A percentile compares a stretch with the other conserved stretches of the same genome.
phyloP scores from a whole-genome alignment of 2,888 invertebrate genomes.

The Morpho deidamia region DNA sequence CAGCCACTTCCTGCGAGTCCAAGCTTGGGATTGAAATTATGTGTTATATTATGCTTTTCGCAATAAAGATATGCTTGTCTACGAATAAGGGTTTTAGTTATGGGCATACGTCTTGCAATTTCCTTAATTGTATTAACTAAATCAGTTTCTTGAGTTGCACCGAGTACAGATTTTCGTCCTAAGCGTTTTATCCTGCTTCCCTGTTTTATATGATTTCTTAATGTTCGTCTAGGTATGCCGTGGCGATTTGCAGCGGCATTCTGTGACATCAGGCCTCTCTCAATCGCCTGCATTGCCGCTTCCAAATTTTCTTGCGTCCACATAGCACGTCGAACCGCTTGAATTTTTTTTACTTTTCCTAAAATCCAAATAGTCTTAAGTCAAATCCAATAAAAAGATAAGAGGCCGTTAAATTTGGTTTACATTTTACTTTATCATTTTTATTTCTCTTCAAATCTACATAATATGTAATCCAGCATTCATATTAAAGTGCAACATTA shows the following conservation, averaged over 20 bases:
- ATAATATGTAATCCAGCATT: too few relatives aligned
- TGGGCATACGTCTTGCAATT: neutral
- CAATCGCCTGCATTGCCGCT: neutral
- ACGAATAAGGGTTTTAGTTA: neutral
- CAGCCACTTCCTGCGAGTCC: neutral
- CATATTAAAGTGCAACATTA: too few relatives aligned
- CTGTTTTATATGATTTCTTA: neutral
- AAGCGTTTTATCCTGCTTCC: neutral
- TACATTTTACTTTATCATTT: too few relatives aligned
- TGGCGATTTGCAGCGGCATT: neutral
- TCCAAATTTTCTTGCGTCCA: neutral
- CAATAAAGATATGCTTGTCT: slow-evolving; percentile 1
- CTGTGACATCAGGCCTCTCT: neutral
- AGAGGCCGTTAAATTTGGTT: too few relatives aligned
- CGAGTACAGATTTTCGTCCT: neutral
- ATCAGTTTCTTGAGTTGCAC: neutral
- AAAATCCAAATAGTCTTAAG: neutral
- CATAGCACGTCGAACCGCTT: neutral
- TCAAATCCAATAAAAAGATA: too few relatives aligned
- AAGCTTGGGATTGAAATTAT: neutral
- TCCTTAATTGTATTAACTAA: neutral
- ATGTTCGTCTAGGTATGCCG: neutral
- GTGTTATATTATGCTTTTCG: neutral
- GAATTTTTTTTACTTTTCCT: neutral
- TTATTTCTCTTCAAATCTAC: too few relatives aligned